Evolutionary conservation across 2,888 invertebrate species (phyloP).

Genomic region (Pegoplata infirma): DNA sequence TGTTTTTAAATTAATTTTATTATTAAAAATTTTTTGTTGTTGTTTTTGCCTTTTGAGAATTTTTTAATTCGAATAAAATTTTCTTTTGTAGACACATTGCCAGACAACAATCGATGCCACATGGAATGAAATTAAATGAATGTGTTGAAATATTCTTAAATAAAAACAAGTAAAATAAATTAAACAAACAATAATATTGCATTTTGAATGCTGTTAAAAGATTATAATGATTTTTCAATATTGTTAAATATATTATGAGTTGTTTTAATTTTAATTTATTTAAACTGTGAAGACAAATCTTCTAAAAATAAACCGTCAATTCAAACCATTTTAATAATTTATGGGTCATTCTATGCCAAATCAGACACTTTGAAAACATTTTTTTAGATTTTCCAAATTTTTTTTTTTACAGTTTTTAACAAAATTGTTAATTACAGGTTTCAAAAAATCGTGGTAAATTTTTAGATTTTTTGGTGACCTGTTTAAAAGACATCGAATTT

Average conservation of each 20-base stretch:
- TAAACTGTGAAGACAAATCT: neutral
- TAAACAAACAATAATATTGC: conserved; percentile 2
- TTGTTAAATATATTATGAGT: too few relatives aligned
- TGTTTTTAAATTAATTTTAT: conserved; percentile 25
- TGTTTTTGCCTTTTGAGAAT: conserved; percentile 8
- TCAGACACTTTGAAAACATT: too few relatives aligned
- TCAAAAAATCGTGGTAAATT: too few relatives aligned
- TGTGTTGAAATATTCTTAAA: conserved; percentile 39
- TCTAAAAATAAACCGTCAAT: neutral
- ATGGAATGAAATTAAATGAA: conserved; percentile 19
- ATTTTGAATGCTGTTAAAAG: conserved; percentile 16
- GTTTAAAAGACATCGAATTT: too few relatives aligned
- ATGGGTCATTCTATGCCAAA: too few relatives aligned
- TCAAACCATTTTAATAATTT: too few relatives aligned
- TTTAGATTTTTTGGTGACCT: too few relatives aligned
- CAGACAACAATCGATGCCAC: conserved; percentile 43
- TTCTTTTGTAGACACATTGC: conserved; percentile 44
- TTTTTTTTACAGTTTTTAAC: too few relatives aligned
- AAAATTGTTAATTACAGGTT: too few relatives aligned
- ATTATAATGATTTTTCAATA: conserved; percentile 27
- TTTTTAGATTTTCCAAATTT: too few relatives aligned
- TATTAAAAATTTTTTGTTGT: conserved; percentile 12
- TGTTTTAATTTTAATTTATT: too few relatives aligned
- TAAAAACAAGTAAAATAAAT: conserved; percentile 20
- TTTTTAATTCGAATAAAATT: neutral